A percentile compares a stretch with the other conserved stretches of the same genome.
These are phyloP conservation scores for Zonitis immaculata DNA, from an alignment of 2,888 invertebrate genomes.

Conservation along the genomic window DNA sequence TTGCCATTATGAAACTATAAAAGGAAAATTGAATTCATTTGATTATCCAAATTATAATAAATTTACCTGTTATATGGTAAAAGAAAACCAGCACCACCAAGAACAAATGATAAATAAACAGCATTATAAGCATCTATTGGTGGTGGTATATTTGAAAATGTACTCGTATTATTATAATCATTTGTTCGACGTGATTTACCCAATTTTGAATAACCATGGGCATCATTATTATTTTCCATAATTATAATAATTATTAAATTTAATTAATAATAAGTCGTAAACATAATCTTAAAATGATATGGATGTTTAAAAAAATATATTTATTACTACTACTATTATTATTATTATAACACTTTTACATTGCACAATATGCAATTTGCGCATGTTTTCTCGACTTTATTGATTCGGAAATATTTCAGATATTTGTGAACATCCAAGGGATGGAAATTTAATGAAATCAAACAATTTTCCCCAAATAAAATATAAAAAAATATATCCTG, in stretches of 20 bases:
- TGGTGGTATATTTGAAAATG: constrained; percentile 58
- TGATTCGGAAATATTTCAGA: constrained; percentile 9
- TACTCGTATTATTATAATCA: constrained; percentile 46
- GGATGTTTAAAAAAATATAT: no score
- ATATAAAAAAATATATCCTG: no score
- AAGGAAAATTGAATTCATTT: background rate
- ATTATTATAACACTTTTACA: constrained; percentile 12
- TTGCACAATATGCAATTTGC: constrained; percentile 11
- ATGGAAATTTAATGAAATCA: background rate
- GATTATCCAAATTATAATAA: constrained; percentile 9
- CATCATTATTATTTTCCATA: constrained; percentile 36
- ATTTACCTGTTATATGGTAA: constrained; percentile 85
- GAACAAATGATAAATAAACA: constrained; percentile 69
- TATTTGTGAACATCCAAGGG: background rate
- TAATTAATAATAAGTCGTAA: no score
- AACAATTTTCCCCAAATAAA: no score
- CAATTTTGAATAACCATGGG: constrained; percentile 43
- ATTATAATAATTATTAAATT: background rate
- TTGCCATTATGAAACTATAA: constrained; percentile 84
- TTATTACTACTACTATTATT: no score
- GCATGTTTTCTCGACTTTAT: constrained; percentile 15
- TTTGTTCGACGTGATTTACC: constrained; percentile 36
- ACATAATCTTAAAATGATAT: no score
- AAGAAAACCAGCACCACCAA: constrained; percentile 86
- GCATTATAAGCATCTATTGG: constrained; percentile 67